Base-by-base conservation (phyloP, 2,797 vertebrate species). In the Myiotriccus ornatus region DNA sequence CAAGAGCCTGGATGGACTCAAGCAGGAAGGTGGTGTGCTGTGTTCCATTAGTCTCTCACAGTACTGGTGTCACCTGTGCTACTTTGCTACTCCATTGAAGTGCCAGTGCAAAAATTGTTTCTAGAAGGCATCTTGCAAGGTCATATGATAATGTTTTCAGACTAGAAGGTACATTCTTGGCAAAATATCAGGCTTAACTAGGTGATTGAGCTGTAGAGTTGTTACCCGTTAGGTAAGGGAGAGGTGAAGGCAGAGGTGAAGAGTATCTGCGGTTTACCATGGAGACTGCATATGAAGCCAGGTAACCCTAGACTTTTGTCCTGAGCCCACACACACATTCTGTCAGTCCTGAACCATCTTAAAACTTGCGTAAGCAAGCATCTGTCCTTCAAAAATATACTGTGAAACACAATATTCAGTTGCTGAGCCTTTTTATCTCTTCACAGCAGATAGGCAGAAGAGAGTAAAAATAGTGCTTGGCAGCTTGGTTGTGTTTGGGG, bases 391-490 rank as follows among this genome's bases (percentile, higher is more conserved):
- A 81, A 0, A 93, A 92, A 87, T 73, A 30, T 14, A 46, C 73
- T 28, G 20, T 83, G 92, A 95, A 95, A 94, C 82, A 64, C 76
- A 87, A 12, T 85, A 84, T 89, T 95, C 68, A 1, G 32, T 68
- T 73, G 65, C 78, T 15, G 82, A 85, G 84, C 53, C 71, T 83
- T 71, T 90, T 91, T 95, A 93, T 95, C 92, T 96, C 84, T 68
- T 92, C 50, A 20, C 28, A 89, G 65, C 92, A 85, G 92, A 83
- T 80, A 74, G 75, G 60, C 70, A 75, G 82, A 87, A 87, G 82
- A 74, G 65, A 81, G 27, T 93, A 87, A 93, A 97, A 95, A 90
- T 88, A 93, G 87, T 32, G 69, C 82, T 92, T 93, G 82, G 87
- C 76, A 78, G n/a, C 79, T 77, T 1, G 0, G n/a, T 73, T 52